A percentile compares a stretch with the other conserved stretches of the same genome.
phyloP scores from a whole-genome alignment of 2,888 invertebrate genomes.

The Pardosa pseudoannulata region DNA sequence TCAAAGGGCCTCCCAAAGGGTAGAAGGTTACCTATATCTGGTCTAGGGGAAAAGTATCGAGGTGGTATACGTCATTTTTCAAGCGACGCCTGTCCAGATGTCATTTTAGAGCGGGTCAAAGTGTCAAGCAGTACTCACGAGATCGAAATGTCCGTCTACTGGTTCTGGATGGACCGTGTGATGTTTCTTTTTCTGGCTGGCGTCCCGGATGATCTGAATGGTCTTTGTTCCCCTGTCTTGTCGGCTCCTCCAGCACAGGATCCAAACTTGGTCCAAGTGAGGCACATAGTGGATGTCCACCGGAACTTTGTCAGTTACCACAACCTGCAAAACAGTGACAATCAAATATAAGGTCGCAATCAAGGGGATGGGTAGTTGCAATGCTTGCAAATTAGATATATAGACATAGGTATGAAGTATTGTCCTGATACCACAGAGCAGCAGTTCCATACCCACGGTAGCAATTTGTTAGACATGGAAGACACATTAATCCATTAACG shows the following conservation, averaged over 20 bases:
- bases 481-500: no score
- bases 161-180: constrained; percentile 85
- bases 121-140: constrained; percentile 80
- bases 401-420: no score
- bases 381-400: no score
- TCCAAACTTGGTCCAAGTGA: constrained; percentile 86
- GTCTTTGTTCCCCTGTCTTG: constrained; percentile 77
- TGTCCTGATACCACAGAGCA: no score
- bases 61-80: no score
- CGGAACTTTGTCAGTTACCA: constrained; percentile 85
- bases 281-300: constrained; percentile 84
- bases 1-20: no score
- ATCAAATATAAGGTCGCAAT: neutral
- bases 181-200: constrained; percentile 84
- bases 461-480: no score
- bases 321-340: constrained; percentile 79
- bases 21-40: no score
- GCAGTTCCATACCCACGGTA: no score
- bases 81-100: no score
- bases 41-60: no score
- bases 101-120: no score
- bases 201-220: constrained; percentile 83
- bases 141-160: constrained; percentile 86
- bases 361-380: neutral
- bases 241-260: constrained; percentile 82